A percentile compares a stretch with the other conserved stretches of the same genome.
These are phyloP conservation scores for Yponomeuta cagnagella DNA, from an alignment of 2,888 invertebrate genomes.

Conservation along the genomic window DNA sequence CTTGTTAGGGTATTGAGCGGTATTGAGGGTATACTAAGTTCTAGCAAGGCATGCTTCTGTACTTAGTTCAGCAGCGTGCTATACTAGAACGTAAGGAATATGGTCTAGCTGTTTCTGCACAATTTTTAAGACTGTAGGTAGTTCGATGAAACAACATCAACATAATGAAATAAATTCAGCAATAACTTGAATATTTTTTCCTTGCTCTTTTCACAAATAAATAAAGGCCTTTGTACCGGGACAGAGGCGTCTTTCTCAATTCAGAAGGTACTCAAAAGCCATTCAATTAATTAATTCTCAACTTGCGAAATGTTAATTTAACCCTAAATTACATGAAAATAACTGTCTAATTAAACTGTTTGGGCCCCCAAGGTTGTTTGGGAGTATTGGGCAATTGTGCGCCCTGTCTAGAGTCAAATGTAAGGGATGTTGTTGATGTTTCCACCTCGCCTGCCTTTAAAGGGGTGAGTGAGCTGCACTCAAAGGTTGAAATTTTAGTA, in stretches of 20 bases:
- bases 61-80: too few species aligned
- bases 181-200: neutral
- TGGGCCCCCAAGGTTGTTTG: conserved; percentile 31
- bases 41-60: too few species aligned
- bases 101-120: too few species aligned
- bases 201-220: neutral
- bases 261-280: neutral
- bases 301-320: conserved; percentile 30
- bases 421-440: conserved; percentile 33
- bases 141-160: too few species aligned
- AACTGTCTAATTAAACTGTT: conserved; percentile 39
- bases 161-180: too few species aligned
- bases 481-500: too few species aligned
- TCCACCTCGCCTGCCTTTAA: conserved; percentile 37
- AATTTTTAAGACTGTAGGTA: too few species aligned
- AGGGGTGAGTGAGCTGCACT: conserved; percentile 25
- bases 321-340: conserved; percentile 33
- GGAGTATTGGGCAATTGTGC: conserved; percentile 1
- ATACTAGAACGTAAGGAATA: too few species aligned
- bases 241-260: neutral
- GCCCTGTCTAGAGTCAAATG: conserved; percentile 1
- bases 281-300: conserved; percentile 9
- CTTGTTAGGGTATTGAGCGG: too few species aligned
- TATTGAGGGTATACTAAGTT: too few species aligned
- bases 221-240: neutral